Conservation (phyloP, 1,140 invertebrate genomes). For the Periplaneta americana region DNA sequence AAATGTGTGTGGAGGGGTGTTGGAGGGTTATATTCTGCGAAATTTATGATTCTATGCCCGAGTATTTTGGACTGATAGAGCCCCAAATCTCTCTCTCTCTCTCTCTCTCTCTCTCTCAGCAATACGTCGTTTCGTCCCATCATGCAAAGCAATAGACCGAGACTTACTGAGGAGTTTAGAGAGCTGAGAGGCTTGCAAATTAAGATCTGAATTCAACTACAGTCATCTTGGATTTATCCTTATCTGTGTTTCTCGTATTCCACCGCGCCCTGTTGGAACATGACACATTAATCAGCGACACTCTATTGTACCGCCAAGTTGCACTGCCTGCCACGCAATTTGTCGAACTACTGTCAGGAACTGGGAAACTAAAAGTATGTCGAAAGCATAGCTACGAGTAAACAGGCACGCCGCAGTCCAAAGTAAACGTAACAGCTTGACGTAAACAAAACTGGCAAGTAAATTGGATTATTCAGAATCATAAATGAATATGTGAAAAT, state of each 20-base stretch:
- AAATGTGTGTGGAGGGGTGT: neutral
- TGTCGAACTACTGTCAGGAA: too few relatives aligned
- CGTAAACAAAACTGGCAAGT: too few relatives aligned
- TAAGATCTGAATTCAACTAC: neutral
- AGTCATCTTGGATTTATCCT: neutral
- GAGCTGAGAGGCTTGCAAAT: neutral
- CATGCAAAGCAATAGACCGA: neutral
- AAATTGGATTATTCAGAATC: too few relatives aligned
- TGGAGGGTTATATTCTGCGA: neutral
- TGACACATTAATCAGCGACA: neutral
- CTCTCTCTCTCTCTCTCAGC: too few relatives aligned
- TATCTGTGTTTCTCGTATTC: neutral
- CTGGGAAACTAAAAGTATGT: too few relatives aligned
- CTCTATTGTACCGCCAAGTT: too few relatives aligned
- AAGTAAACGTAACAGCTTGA: too few relatives aligned
- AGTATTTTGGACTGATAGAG: neutral
- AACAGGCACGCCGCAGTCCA: too few relatives aligned
- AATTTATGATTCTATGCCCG: neutral
- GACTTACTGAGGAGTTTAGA: neutral
- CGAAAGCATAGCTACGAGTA: too few relatives aligned
- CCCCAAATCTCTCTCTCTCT: neutral
- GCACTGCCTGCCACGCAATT: too few relatives aligned
- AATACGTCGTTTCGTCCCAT: neutral
- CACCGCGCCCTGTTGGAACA: neutral
- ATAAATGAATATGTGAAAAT: too few relatives aligned